These are phyloP conservation scores for Bos taurus DNA, from an alignment of 2,113 vertebrate species.

Conservation along the genomic window ARS-UCD2.0 NC_037350.1:4212001-4212500, in stretches of 20 bases:
- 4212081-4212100: background rate
- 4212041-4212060: background rate
- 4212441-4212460: conserved; percentile 20
- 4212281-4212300: background rate
- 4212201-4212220: background rate
- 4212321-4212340: background rate
- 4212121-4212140: no score
- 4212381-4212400: background rate
- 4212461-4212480: background rate
- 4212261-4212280: background rate
- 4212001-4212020: background rate
- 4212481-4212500: background rate
- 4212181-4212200: background rate
- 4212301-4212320: background rate
- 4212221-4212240: background rate
- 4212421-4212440: background rate
- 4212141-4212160: background rate
- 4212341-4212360: background rate
- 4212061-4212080: background rate
- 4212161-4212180: background rate
- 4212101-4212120: background rate
- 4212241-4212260: background rate
- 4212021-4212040: background rate
- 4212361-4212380: background rate
- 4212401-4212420: background rate